Evolutionary conservation across 2,888 invertebrate genomes (phyloP).

Genomic region (Cyrtodaria siliqua): DNA sequence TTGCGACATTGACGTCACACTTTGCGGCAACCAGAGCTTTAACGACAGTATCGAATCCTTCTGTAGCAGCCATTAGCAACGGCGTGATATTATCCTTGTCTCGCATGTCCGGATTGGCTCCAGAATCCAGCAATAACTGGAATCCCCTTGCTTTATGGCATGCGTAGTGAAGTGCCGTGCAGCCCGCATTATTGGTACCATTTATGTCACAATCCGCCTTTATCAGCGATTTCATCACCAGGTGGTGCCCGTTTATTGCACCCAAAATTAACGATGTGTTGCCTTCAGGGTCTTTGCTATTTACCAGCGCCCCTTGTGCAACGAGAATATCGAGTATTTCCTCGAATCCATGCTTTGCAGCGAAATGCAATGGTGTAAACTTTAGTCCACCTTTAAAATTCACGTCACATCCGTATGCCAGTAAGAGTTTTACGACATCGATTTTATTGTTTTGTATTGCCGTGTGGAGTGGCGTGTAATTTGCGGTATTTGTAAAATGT

Average conservation of each 20-base stretch:
- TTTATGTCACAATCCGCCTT: constrained; percentile 72
- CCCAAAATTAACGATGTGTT: constrained; percentile 81
- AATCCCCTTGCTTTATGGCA: constrained; percentile 78
- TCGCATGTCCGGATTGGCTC: constrained; percentile 77
- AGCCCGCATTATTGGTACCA: constrained; percentile 83
- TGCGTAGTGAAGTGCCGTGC: constrained; percentile 87
- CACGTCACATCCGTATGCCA: constrained; percentile 56
- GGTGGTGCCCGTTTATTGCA: constrained; percentile 68
- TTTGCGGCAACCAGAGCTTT: constrained; percentile 70
- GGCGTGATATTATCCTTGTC: constrained; percentile 82
- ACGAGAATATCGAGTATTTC: constrained; percentile 72
- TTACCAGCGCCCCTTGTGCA: constrained; percentile 68
- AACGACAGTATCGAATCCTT: constrained; percentile 82
- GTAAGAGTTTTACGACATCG: constrained; percentile 52
- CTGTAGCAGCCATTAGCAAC: constrained; percentile 81
- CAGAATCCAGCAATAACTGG: constrained; percentile 76
- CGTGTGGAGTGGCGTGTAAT: constrained; percentile 68
- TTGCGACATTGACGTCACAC: constrained; percentile 79
- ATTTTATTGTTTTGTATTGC: constrained; percentile 65
- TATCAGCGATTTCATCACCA: constrained; percentile 64
- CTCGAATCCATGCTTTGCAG: constrained; percentile 71
- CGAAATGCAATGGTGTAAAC: constrained; percentile 74
- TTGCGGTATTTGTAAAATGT: constrained; percentile 57
- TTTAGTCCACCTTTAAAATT: constrained; percentile 45
- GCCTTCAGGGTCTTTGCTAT: constrained; percentile 71